These are phyloP conservation scores for Pimpla rufipes DNA, from an alignment of 2,888 invertebrate genomes.

Conservation along the genomic window DNA sequence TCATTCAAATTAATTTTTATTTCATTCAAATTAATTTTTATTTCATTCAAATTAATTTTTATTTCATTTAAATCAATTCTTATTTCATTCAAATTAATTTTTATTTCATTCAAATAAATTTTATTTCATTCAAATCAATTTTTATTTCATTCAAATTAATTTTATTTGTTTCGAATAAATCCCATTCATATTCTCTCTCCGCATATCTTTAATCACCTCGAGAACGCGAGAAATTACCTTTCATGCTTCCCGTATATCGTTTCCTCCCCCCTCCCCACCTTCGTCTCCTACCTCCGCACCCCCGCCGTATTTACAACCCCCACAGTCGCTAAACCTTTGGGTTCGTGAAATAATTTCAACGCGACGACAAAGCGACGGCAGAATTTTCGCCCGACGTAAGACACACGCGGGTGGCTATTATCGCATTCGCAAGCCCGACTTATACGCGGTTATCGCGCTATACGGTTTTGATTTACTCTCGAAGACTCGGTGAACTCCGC, in stretches of 20 bases:
- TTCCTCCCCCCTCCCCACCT: slow-evolving; percentile 33
- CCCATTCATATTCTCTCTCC: no score
- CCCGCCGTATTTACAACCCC: slow-evolving; percentile 35
- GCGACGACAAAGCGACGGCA: slow-evolving; percentile 52
- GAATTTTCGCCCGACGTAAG: slow-evolving; percentile 51
- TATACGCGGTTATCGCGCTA: slow-evolving; percentile 51
- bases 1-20: no score
- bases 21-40: no score
- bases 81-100: no score
- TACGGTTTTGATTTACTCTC: slow-evolving; percentile 56
- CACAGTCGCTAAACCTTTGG: slow-evolving; percentile 33
- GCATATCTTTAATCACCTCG: slow-evolving; percentile 36
- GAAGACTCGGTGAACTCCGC: slow-evolving; percentile 22
- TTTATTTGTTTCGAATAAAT: no score
- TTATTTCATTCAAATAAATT: no score
- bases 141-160: no score
- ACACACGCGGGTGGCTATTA: slow-evolving; percentile 41
- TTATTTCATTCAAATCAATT: no score
- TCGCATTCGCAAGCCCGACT: slow-evolving; percentile 27
- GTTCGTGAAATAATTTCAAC: slow-evolving; percentile 58
- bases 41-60: no score
- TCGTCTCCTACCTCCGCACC: neutral
- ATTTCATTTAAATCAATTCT: no score
- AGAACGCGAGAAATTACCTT: slow-evolving; percentile 46
- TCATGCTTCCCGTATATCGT: slow-evolving; percentile 17